Conservation (phyloP, 2,888 invertebrate genomes). For the Ectemnius lituratus region DNA sequence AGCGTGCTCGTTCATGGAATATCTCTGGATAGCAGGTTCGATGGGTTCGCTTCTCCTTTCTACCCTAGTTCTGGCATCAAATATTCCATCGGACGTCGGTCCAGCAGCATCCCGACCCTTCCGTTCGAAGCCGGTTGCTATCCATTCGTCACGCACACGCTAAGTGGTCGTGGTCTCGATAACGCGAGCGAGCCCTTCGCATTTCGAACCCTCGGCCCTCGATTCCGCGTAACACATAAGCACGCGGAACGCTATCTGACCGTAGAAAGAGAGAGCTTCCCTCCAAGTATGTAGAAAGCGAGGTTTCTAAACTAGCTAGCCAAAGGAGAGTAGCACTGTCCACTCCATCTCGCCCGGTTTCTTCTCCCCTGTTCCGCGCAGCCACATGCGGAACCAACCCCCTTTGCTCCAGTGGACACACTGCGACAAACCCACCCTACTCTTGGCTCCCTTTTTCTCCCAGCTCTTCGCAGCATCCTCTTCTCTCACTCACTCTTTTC, state of each 20-base stretch:
- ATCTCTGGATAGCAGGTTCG: background rate
- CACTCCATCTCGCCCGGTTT: constrained; percentile 69
- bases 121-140: constrained; percentile 68
- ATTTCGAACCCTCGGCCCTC: constrained; percentile 35
- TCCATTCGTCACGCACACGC: constrained; percentile 77
- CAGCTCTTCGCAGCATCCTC: constrained; percentile 45
- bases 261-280: constrained; percentile 39
- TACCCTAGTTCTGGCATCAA: constrained; percentile 57
- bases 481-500: constrained; percentile 43
- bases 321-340: constrained; percentile 44
- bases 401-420: constrained; percentile 55
- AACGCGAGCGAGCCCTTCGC: constrained; percentile 58
- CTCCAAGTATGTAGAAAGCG: constrained; percentile 32
- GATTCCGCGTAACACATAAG: constrained; percentile 38
- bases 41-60: background rate
- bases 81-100: constrained; percentile 62
- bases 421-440: constrained; percentile 31
- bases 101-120: constrained; percentile 33
- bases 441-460: constrained; percentile 59
- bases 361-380: constrained; percentile 50
- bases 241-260: constrained; percentile 69
- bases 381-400: constrained; percentile 39
- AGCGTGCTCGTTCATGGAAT: background rate
- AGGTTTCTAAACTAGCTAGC: constrained; percentile 37
- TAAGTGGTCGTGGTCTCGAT: constrained; percentile 74